Evolutionary conservation across 2,113 vertebrate genomes (phyloP).

Genomic region (Phalacrocorax aristotelis): DNA sequence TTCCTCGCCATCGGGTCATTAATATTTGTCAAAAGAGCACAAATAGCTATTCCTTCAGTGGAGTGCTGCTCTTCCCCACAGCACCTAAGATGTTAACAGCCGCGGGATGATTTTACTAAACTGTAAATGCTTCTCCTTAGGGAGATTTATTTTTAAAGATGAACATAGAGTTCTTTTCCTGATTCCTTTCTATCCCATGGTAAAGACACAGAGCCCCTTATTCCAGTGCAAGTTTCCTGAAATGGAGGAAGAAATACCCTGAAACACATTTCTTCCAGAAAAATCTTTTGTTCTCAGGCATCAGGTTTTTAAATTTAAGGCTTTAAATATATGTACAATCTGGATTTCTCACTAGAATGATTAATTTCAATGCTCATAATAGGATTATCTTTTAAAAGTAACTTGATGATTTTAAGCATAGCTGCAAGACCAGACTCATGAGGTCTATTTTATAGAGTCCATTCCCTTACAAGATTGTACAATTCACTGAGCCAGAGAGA

Average conservation of each 20-base stretch:
- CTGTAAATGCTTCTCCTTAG: neutral
- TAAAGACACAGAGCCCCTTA: neutral
- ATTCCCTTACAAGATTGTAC: neutral
- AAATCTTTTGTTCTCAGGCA: neutral
- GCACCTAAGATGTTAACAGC: neutral
- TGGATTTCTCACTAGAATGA: neutral
- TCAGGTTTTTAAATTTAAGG: neutral
- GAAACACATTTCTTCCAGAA: neutral
- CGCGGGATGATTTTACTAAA: neutral
- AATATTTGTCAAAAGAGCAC: neutral
- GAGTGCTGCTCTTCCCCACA: neutral
- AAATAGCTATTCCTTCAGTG: neutral
- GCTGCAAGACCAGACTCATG: neutral
- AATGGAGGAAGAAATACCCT: neutral
- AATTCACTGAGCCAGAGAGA: constrained; percentile 12
- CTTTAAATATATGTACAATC: neutral
- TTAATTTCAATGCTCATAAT: neutral
- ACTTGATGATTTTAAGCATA: neutral
- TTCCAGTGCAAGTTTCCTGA: neutral
- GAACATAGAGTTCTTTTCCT: neutral
- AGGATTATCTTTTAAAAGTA: neutral
- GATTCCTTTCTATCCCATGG: neutral
- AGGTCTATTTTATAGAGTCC: neutral
- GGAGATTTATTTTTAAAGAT: neutral
- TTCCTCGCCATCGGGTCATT: neutral